Evolutionary conservation across 1,140 invertebrate genomes (phyloP).

Genomic region (Drosophila nebulosa): DNA sequence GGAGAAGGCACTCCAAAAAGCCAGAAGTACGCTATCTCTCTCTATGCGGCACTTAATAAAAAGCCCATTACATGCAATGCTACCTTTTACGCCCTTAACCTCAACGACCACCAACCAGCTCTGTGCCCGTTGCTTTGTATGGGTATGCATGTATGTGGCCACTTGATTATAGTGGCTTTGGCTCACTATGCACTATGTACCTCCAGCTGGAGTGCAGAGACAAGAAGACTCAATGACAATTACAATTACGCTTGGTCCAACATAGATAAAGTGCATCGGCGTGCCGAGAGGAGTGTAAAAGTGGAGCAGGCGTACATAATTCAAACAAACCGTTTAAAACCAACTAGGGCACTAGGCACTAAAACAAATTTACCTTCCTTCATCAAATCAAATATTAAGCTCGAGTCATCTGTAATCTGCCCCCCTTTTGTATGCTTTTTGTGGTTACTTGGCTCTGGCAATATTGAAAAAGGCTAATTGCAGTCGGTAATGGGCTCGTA

Average conservation of each 20-base stretch:
- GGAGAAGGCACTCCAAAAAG: not conserved
- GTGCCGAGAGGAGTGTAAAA: not conserved
- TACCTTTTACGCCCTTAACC: not conserved
- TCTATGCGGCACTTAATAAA: conserved; percentile 23
- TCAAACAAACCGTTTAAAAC: not conserved
- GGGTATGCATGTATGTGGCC: not conserved
- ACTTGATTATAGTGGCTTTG: not conserved
- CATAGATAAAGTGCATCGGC: conserved; percentile 8
- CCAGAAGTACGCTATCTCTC: not conserved
- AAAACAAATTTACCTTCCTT: not conserved
- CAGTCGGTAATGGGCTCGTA: not conserved
- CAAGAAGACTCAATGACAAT: conserved; percentile 10
- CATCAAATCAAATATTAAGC: not conserved
- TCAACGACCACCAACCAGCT: too few relatives aligned
- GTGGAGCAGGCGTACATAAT: not conserved
- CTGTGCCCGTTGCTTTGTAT: not conserved
- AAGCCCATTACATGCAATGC: conserved; percentile 23
- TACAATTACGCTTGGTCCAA: conserved; percentile 29
- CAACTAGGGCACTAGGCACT: not conserved
- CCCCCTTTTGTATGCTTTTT: not conserved
- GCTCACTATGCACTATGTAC: not conserved
- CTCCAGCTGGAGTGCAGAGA: not conserved
- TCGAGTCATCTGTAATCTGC: not conserved
- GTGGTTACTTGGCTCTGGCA: not conserved
- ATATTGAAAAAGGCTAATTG: not conserved